Percentiles rank a stretch among this genome's conserved stretches.
phyloP scores from a whole-genome alignment of 2,888 invertebrate genomes.

The Scaptomyza parva region DNA sequence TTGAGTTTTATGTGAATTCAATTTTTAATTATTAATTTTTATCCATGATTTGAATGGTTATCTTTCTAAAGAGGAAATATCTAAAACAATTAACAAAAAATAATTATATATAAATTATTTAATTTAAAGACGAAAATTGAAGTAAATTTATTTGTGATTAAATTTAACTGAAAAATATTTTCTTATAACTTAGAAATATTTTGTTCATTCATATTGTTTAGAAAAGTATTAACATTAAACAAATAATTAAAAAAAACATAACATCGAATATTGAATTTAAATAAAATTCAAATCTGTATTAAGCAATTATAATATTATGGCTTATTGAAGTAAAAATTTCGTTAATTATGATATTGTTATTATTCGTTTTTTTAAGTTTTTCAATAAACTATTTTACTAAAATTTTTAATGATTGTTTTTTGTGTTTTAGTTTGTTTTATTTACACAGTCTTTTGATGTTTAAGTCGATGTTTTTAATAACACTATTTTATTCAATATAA shows the following conservation, averaged over 20 bases:
- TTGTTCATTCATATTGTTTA: no score
- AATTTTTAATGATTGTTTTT: neutral
- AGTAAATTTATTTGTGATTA: no score
- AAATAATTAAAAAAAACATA: no score
- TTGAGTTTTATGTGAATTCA: conserved; percentile 26
- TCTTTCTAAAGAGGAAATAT: conserved; percentile 5
- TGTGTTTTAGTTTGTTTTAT: neutral
- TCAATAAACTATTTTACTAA: neutral
- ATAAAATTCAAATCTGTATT: no score
- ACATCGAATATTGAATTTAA: no score
- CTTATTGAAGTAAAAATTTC: neutral
- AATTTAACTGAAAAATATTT: neutral
- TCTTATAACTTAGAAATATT: no score
- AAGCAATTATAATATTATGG: no score
- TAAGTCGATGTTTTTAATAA: neutral
- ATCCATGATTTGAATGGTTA: neutral
- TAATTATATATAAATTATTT: neutral
- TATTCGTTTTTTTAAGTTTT: no score
- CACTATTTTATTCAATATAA: neutral
- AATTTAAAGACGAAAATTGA: no score
- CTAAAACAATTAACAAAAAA: conserved; percentile 7
- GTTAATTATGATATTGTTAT: no score
- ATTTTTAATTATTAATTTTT: conserved; percentile 6
- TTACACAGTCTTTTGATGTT: neutral
- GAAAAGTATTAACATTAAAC: no score